Percentiles rank a stretch among this genome's conserved stretches.
Conservation (phyloP, 92 coral and sea anemone species). For the Metridium senile region DNA sequence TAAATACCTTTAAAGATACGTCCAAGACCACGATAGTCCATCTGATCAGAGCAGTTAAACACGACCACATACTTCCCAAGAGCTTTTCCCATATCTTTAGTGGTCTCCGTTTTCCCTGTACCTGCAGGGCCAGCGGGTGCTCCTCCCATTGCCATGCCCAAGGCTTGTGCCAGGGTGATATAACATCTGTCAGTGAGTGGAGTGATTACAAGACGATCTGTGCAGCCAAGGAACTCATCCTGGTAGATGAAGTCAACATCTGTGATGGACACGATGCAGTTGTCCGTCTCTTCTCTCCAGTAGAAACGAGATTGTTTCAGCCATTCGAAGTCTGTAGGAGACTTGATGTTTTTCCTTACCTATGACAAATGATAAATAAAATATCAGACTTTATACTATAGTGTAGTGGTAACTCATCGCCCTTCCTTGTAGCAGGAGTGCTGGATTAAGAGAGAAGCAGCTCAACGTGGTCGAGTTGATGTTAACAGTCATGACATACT, state of each 20-base stretch:
- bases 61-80: conserved; percentile 97
- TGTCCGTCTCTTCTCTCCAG: conserved; percentile 97
- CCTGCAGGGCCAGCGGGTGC: conserved; percentile 99
- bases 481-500: no score
- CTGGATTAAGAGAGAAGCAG: no score
- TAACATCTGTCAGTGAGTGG: conserved; percentile 98
- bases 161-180: conserved; percentile 97
- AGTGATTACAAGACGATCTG: conserved; percentile 96
- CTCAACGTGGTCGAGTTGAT: no score
- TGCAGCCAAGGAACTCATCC: conserved; percentile 97
- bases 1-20: conserved; percentile 89
- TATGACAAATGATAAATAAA: conserved; percentile 11
- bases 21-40: conserved; percentile 98
- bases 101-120: conserved; percentile 97
- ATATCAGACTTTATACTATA: no score
- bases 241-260: conserved; percentile 97
- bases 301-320: conserved; percentile 97
- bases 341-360: conserved; percentile 92
- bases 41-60: conserved; percentile 98
- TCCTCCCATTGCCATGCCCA: conserved; percentile 99
- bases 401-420: no score
- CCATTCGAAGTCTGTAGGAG: conserved; percentile 97
- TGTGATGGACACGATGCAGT: conserved; percentile 95
- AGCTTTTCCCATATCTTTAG: conserved; percentile 99
- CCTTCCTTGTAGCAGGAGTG: not conserved